Evolutionary conservation across 2,888 invertebrate genomes (phyloP), one percentile per base, ranked within the genome.

Genomic region (Gisinianus flammeolus): DNA sequence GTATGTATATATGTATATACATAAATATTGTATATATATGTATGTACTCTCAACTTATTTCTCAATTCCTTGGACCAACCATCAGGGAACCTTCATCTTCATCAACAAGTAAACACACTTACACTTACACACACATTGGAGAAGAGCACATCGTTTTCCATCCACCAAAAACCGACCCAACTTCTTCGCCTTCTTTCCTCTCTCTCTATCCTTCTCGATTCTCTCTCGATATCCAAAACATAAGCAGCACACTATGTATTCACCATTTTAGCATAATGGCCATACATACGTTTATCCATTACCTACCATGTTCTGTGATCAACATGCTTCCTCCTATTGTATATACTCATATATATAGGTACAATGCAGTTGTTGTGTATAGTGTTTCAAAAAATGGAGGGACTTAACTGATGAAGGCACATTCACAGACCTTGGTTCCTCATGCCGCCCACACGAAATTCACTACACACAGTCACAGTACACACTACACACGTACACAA

Each of bases 61-160:
- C 22, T 12, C 8, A 64, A 64, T 64, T n/a, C 24, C 62, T 69
- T 52, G 69, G 69, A 52, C 69, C 22, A 69, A 35, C 69, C 69
- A 35, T 69, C 2, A 35, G 35, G 35, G 52, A 69, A 44, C 24
- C 69, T 52, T 64, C 62, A 24, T 64, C 62, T 24, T 64, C 62
- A 64, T 64, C 62, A 24, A n/a, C 62, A 58, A 58, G 58, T 58
- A 58, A 58, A 58, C 58, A 58, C 58, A 58, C 58, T 58, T 58
- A n/a, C n/a, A 58, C 44, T 10, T 16, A 44, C 44, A 44, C 44
- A 44, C 44, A 44, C n/a, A n/a, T n/a, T n/a, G 52, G 10, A 44
- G 52, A 44, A 44, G 52, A 44, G 52, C 52, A 44, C 52, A 44
- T n/a, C n/a, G n/a, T n/a, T n/a, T n/a, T n/a, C n/a, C n/a, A n/a